These are phyloP conservation scores for Muntiacus reevesi DNA, from an alignment of 2,113 vertebrate genomes.

Conservation along the genomic window DNA sequence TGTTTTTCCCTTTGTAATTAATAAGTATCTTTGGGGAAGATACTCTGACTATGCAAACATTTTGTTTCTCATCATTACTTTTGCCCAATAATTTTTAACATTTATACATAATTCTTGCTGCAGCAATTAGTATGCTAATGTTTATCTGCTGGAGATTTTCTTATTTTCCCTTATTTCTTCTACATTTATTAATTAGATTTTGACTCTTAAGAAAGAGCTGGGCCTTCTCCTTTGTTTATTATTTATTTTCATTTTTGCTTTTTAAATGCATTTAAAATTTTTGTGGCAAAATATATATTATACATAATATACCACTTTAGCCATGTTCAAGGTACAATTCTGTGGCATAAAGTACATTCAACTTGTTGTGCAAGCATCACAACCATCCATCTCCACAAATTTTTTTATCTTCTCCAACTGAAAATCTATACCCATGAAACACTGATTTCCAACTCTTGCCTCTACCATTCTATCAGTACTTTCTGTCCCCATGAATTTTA, in stretches of 20 bases:
- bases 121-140: neutral
- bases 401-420: neutral
- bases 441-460: neutral
- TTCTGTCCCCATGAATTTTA: neutral
- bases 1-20: neutral
- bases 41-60: neutral
- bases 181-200: constrained; percentile 18
- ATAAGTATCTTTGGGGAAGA: neutral
- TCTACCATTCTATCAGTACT: neutral
- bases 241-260: neutral
- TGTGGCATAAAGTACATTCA: neutral
- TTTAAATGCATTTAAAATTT: neutral
- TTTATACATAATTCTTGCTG: neutral
- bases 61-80: neutral
- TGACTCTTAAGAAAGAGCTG: neutral
- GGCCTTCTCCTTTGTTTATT: neutral
- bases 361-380: neutral
- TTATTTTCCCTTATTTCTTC: neutral
- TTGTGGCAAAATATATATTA: neutral
- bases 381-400: neutral
- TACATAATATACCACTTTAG: neutral
- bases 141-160: neutral
- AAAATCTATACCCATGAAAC: neutral
- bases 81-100: neutral
- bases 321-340: neutral